These are phyloP conservation scores for Drosophila carrolli DNA, from an alignment of 1,140 invertebrate genomes.

Conservation along the genomic window DNA sequence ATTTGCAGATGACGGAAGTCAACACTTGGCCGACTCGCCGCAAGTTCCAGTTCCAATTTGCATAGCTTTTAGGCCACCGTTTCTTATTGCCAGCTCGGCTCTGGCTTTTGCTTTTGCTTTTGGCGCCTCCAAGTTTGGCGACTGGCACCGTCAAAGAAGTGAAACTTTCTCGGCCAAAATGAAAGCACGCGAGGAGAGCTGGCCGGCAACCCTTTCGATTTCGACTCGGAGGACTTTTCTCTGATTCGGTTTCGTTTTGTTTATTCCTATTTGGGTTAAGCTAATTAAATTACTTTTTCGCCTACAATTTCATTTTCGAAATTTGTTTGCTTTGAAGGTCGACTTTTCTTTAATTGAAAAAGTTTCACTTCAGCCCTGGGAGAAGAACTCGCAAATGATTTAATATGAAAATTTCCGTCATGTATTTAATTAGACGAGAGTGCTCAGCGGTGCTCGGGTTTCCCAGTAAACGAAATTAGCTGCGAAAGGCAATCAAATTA, in stretches of 20 bases:
- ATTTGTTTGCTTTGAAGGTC: slow-evolving; percentile 73
- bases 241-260: slow-evolving; percentile 24
- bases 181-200: slow-evolving; percentile 8
- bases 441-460: slow-evolving; percentile 9
- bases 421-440: slow-evolving; percentile 69
- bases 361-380: slow-evolving; percentile 36
- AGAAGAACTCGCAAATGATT: slow-evolving; percentile 41
- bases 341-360: slow-evolving; percentile 75
- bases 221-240: slow-evolving; percentile 25
- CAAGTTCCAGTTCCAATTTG: slow-evolving; percentile 56
- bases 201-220: slow-evolving; percentile 50
- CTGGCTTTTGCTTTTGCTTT: slow-evolving; percentile 35
- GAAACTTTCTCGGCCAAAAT: slow-evolving; percentile 50
- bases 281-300: slow-evolving; percentile 80
- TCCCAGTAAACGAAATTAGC: slow-evolving; percentile 59
- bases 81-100: slow-evolving; percentile 25
- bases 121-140: slow-evolving; percentile 62
- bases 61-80: slow-evolving; percentile 68
- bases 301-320: slow-evolving; percentile 74
- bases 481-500: slow-evolving; percentile 79
- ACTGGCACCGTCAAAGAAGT: slow-evolving; percentile 54
- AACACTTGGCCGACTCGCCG: slow-evolving; percentile 56
- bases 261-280: slow-evolving; percentile 65
- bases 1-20: slow-evolving; percentile 50
- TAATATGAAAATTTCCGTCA: slow-evolving; percentile 56